Evolutionary conservation across 2,888 invertebrate genomes (phyloP).

Genomic region (Aphodius granarius): DNA sequence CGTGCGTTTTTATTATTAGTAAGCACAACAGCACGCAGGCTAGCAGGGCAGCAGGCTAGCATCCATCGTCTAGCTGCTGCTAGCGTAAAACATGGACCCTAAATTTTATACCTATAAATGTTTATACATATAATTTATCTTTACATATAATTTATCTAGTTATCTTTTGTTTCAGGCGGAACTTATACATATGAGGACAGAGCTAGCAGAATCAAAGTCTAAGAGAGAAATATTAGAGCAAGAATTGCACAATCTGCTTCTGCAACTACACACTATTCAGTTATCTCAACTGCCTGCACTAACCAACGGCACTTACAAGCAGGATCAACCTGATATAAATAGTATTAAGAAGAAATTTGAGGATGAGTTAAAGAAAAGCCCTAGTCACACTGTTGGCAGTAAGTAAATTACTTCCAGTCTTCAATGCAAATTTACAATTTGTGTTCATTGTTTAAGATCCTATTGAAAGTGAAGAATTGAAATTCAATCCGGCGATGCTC

Average conservation of each 20-base stretch:
- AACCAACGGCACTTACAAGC: conserved; percentile 45
- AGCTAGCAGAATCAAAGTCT: conserved; percentile 71
- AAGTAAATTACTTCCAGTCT: conserved; percentile 23
- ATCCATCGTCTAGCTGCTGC: too few species aligned
- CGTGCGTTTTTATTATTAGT: too few species aligned
- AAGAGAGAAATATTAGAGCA: conserved; percentile 61
- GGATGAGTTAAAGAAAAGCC: conserved; percentile 52
- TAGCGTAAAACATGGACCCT: too few species aligned
- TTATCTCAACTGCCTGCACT: conserved; percentile 57
- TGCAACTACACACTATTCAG: conserved; percentile 64
- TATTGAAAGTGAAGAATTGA: conserved; percentile 46
- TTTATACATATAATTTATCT: background rate
- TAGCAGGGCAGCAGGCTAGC: too few species aligned
- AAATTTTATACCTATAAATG: too few species aligned
- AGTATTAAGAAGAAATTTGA: conserved; percentile 54
- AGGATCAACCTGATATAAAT: conserved; percentile 52
- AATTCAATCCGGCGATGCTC: conserved; percentile 50
- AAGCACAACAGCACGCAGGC: too few species aligned
- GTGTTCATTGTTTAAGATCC: conserved; percentile 37
- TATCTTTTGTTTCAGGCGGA: conserved; percentile 65
- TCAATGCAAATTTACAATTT: background rate
- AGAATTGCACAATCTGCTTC: conserved; percentile 63
- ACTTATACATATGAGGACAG: conserved; percentile 72
- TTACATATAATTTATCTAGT: background rate
- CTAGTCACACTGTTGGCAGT: conserved; percentile 45